Evolutionary conservation across 2,888 invertebrate species (phyloP).

Genomic region (Lithophane leautieri): DNA sequence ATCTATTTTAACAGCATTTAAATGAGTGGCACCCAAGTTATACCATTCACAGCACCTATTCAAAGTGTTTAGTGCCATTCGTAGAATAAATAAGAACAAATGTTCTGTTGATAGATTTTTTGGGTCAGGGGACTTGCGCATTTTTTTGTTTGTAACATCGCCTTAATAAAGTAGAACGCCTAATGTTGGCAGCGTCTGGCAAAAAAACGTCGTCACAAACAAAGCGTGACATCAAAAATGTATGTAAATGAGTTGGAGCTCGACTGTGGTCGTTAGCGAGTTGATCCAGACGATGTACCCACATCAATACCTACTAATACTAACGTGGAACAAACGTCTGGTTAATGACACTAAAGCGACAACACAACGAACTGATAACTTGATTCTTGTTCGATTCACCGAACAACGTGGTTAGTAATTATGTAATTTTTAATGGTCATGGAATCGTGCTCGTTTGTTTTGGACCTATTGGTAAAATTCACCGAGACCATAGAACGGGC

Average conservation of each 20-base stretch:
- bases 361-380: not conserved
- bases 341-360: not conserved
- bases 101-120: not conserved
- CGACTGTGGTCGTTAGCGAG: constrained; percentile 37
- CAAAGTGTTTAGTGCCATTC: not conserved
- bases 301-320: not conserved
- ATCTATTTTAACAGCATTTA: not conserved
- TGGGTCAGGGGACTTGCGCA: too few relatives aligned
- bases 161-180: not conserved
- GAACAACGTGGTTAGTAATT: not conserved
- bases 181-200: constrained; percentile 4
- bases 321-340: constrained; percentile 3
- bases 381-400: not conserved
- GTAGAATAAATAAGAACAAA: not conserved
- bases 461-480: not conserved
- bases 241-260: constrained; percentile 39
- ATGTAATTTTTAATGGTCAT: not conserved
- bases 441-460: not conserved
- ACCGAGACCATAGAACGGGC: not conserved
- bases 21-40: not conserved
- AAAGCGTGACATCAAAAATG: constrained; percentile 28
- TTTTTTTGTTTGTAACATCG: not conserved
- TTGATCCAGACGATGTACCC: constrained; percentile 2
- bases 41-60: not conserved
- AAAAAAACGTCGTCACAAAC: constrained; percentile 20